phyloP scores from a whole-genome alignment of 2,888 invertebrate genomes.

The Melanargia galathea region DNA sequence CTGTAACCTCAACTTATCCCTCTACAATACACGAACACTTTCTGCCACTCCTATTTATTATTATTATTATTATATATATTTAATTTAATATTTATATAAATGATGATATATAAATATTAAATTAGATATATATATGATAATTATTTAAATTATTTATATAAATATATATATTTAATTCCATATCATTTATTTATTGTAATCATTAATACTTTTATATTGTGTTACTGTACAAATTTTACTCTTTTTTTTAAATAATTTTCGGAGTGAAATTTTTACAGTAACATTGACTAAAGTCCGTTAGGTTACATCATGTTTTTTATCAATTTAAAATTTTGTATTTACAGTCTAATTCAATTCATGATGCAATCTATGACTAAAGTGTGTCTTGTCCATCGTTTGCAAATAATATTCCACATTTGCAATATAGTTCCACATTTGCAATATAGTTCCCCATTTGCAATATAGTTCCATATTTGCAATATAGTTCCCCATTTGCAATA shows the following conservation, averaged over 20 bases:
- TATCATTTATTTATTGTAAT: slow-evolving; percentile 22
- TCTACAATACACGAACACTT: slow-evolving; percentile 55
- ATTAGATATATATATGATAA: too few relatives aligned
- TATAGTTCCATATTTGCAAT: too few relatives aligned
- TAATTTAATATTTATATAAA: too few relatives aligned
- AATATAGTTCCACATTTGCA: too few relatives aligned
- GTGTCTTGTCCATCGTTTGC: slow-evolving; percentile 3
- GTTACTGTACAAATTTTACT: slow-evolving; percentile 23
- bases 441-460: too few relatives aligned
- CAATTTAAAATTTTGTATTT: neutral
- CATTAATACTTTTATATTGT: slow-evolving; percentile 3
- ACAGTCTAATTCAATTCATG: slow-evolving; percentile 17
- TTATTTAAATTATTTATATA: too few relatives aligned
- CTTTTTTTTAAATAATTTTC: neutral
- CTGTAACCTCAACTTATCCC: slow-evolving; percentile 81
- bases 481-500: too few relatives aligned
- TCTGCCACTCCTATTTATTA: slow-evolving; percentile 47
- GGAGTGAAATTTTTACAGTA: slow-evolving; percentile 26
- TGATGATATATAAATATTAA: too few relatives aligned
- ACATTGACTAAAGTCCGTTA: slow-evolving; percentile 4
- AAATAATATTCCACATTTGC: neutral
- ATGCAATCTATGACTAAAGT: slow-evolving; percentile 18
- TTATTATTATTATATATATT: too few relatives aligned
- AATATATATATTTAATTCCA: slow-evolving; percentile 24
- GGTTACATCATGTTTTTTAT: slow-evolving; percentile 11